Evolutionary conservation across 2,797 vertebrate genomes (phyloP).

Genomic region (Poeciliopsis presidionis): DNA sequence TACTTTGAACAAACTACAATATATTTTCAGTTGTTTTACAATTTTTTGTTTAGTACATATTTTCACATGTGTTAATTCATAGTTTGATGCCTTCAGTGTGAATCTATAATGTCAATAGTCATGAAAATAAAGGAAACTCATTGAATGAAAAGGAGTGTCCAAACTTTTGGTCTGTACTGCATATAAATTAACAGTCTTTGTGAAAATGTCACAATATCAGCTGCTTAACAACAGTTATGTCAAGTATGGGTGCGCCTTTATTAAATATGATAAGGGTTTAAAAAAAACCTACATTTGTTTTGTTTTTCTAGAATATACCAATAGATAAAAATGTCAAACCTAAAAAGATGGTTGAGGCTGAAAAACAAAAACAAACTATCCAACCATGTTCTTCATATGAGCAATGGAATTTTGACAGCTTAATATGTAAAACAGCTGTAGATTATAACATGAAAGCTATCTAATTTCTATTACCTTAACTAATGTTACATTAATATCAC

Average conservation of each 20-base stretch:
- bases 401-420: background rate
- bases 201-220: background rate
- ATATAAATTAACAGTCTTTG: background rate
- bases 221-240: background rate
- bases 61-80: no score
- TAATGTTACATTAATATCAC: background rate
- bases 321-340: background rate
- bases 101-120: no score
- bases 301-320: background rate
- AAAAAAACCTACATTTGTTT: background rate
- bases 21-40: no score
- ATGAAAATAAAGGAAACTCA: no score
- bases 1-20: no score
- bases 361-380: background rate
- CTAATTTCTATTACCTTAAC: background rate
- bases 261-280: background rate
- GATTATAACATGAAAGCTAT: background rate
- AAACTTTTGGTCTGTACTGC: no score
- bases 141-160: no score
- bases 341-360: background rate
- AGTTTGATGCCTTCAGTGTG: no score
- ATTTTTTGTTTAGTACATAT: no score
- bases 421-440: background rate
- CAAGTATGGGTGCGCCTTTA: background rate
- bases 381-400: background rate